phyloP scores from a whole-genome alignment of 2,113 vertebrate species.

The Rhinoptilus africanus region DNA sequence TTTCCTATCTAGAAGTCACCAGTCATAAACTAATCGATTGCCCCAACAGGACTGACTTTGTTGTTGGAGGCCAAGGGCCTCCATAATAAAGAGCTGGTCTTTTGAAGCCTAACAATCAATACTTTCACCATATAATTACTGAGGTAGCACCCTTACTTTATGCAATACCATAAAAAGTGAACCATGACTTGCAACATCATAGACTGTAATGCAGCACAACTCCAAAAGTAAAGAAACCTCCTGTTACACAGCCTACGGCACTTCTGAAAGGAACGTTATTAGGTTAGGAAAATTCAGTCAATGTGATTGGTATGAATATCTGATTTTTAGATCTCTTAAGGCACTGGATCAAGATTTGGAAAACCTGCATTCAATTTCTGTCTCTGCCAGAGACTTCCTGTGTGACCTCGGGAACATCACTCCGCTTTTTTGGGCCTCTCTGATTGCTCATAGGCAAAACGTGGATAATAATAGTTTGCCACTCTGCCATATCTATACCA shows the following conservation, averaged over 20 bases:
- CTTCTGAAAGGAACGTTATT: background rate
- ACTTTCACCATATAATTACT: background rate
- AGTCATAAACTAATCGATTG: background rate
- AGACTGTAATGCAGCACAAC: background rate
- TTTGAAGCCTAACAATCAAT: background rate
- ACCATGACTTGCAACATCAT: background rate
- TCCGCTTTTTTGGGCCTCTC: background rate
- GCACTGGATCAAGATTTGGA: background rate
- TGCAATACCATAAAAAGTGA: background rate
- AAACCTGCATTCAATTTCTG: background rate
- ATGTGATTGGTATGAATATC: background rate
- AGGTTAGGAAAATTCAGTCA: constrained; percentile 8
- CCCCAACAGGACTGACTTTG: background rate
- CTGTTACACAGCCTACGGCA: background rate
- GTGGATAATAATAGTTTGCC: accelerated
- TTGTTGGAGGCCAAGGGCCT: background rate
- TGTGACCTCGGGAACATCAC: background rate
- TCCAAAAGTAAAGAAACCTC: background rate
- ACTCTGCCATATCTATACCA: background rate
- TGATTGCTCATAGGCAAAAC: background rate
- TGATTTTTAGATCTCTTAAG: constrained; percentile 1
- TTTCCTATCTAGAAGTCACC: background rate
- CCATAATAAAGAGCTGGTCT: background rate
- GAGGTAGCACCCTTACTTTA: background rate
- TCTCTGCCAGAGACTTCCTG: background rate